Percentiles rank a stretch among this genome's conserved stretches.
These are phyloP conservation scores for Heterotilapia buettikoferi DNA, from an alignment of 2,113 vertebrate genomes.

Conservation along the genomic window DNA sequence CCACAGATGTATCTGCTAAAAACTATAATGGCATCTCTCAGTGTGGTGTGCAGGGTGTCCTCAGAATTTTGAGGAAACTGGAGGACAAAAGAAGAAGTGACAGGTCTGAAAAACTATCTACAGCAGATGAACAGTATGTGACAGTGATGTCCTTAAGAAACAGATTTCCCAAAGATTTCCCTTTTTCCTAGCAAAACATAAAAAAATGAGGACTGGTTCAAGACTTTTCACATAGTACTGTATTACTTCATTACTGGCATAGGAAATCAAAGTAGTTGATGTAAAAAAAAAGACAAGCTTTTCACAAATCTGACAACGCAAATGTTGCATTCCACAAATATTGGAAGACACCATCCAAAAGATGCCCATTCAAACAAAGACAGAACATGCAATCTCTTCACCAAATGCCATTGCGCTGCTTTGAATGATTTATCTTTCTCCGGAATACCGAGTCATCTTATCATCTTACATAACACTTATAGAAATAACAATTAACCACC, in stretches of 20 bases:
- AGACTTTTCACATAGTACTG: neutral
- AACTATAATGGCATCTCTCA: neutral
- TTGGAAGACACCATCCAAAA: neutral
- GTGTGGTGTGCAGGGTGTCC: neutral
- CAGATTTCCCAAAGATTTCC: neutral
- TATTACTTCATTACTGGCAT: neutral
- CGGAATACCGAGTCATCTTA: neutral
- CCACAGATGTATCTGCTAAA: accelerated
- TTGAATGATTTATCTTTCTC: neutral
- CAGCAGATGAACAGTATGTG: neutral
- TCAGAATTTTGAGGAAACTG: neutral
- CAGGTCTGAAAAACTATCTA: neutral
- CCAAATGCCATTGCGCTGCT: neutral
- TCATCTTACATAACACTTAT: neutral
- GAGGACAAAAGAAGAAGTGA: neutral
- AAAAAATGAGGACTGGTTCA: neutral
- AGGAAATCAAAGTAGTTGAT: neutral
- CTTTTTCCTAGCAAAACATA: neutral
- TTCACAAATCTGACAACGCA: neutral
- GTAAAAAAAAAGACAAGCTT: accelerated
- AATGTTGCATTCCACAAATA: neutral
- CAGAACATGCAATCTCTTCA: neutral
- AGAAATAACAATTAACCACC: neutral
- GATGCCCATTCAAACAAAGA: neutral
- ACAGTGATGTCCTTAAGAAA: neutral